Evolutionary conservation across 2,113 vertebrate genomes (phyloP).

Genomic region (Nerophis ophidion): DNA sequence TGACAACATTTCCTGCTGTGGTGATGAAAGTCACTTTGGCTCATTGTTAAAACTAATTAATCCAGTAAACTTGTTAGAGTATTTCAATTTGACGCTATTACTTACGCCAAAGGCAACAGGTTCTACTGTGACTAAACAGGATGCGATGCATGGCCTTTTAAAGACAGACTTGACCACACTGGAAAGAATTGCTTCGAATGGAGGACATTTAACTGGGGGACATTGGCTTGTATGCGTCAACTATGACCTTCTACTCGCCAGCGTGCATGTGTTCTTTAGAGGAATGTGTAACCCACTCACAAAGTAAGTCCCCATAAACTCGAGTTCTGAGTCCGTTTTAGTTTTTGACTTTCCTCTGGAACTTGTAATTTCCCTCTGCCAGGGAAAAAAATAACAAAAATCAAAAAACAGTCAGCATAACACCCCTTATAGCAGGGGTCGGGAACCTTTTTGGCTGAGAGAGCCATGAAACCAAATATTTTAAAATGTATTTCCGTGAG

Average conservation of each 20-base stretch:
- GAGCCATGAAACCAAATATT: no score
- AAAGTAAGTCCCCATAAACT: slow-evolving; percentile 55
- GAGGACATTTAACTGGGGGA: slow-evolving; percentile 25
- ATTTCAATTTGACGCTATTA: slow-evolving; percentile 17
- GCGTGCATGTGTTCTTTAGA: slow-evolving; percentile 17
- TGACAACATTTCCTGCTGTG: slow-evolving; percentile 33
- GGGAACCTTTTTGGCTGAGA: no score
- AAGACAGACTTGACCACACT: background rate
- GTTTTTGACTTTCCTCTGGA: slow-evolving; percentile 59
- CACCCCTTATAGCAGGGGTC: no score
- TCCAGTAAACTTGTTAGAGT: slow-evolving; percentile 31
- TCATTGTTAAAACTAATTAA: slow-evolving; percentile 42
- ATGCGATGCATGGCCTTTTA: slow-evolving; percentile 8
- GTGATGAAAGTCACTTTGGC: slow-evolving; percentile 45
- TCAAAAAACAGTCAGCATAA: slow-evolving; percentile 69
- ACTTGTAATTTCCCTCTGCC: slow-evolving; percentile 66
- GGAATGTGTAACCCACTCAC: slow-evolving; percentile 32
- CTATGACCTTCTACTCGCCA: slow-evolving; percentile 49
- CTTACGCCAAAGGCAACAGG: slow-evolving; percentile 1
- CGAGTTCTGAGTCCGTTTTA: slow-evolving; percentile 64
- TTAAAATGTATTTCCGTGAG: no score
- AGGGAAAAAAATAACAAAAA: slow-evolving; percentile 64
- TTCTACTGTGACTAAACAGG: slow-evolving; percentile 7
- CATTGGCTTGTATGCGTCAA: slow-evolving; percentile 30
- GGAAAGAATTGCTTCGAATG: slow-evolving; percentile 7